phyloP scores from a whole-genome alignment of 2,113 vertebrate species.

The Cromileptes altivelis region DNA sequence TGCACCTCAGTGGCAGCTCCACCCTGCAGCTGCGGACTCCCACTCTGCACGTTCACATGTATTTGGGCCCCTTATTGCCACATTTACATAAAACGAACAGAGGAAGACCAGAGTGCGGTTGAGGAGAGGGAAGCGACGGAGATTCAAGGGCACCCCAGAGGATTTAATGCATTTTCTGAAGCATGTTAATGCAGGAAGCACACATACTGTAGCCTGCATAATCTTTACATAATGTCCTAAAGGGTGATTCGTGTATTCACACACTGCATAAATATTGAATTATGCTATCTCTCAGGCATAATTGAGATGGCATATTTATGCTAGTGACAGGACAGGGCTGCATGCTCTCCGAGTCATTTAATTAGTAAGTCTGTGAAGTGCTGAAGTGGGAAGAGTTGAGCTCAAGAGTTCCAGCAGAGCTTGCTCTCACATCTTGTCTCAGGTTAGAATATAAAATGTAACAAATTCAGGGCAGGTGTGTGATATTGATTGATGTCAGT shows the following conservation, averaged over 20 bases:
- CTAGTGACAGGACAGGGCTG: background rate
- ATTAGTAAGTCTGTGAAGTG: constrained; percentile 7
- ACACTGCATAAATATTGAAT: constrained; percentile 24
- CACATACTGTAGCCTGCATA: constrained; percentile 8
- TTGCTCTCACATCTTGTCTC: background rate
- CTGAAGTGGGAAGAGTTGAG: background rate
- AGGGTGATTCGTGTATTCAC: constrained; percentile 13
- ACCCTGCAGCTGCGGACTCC: constrained; percentile 53
- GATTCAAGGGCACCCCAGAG: background rate
- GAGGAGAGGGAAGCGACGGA: background rate
- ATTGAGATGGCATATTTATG: background rate
- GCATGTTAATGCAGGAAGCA: background rate
- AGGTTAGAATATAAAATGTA: background rate
- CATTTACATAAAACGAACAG: constrained; percentile 45
- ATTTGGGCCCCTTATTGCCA: constrained; percentile 24
- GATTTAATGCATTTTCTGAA: constrained; percentile 30
- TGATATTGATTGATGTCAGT: background rate
- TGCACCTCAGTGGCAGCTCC: constrained; percentile 59
- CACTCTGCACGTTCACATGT: constrained; percentile 36
- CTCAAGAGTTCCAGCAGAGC: background rate
- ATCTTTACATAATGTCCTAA: constrained; percentile 32
- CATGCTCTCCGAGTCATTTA: background rate
- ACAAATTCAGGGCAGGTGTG: background rate
- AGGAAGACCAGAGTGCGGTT: constrained; percentile 22
- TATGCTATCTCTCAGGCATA: constrained; percentile 5